Evolutionary conservation across 2,888 invertebrate genomes (phyloP), one percentile per base, ranked within the genome.

Genomic region (Anagyrus pseudococci): DNA sequence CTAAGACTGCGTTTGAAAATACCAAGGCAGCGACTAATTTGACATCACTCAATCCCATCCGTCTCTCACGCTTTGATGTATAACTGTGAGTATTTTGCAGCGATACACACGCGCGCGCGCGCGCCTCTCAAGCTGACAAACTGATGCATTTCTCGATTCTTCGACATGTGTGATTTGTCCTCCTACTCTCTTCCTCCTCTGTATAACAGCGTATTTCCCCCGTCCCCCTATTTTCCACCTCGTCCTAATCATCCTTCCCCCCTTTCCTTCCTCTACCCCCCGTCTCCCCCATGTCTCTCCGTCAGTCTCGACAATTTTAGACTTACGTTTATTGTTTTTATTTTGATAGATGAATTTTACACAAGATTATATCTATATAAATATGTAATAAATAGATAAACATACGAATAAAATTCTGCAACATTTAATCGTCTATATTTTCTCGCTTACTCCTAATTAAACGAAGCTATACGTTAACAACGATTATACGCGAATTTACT

Each of bases 341-440:
- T 76, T 79, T 78, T 77, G 72, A 77, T 79, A 78, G 73, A 76
- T 71, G 71, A 73, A 76, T 77, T 78, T 78, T 76, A 77, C 77
- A 71, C 74, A 73, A 76, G 69, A 74, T 75, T 70, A 75, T 74
- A 74, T 72, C 72, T 74, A 75, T 74, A 77, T 73, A 77, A 77
- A 76, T 76, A 75, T 77, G 76, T 76, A 78, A 76, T 74, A 77
- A 77, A 74, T 73, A 75, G 73, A 75, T 75, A 74, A 70, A 71
- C 68, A 71, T 73, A 71, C 67, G 68, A 78, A 78, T 77, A 78
- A 77, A 75, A 76, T 70, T 73, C 72, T 74, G 72, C 70, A 72
- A 74, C 68, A 73, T 74, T 75, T 75, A 65, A 69, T 52, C 17
- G 20, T 4, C 53, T 56, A 44, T 56, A 19, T 25, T 25, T n/a